phyloP scores from a whole-genome alignment of 2,888 invertebrate genomes.

The Scaptomyza cyrtandrae region DNA sequence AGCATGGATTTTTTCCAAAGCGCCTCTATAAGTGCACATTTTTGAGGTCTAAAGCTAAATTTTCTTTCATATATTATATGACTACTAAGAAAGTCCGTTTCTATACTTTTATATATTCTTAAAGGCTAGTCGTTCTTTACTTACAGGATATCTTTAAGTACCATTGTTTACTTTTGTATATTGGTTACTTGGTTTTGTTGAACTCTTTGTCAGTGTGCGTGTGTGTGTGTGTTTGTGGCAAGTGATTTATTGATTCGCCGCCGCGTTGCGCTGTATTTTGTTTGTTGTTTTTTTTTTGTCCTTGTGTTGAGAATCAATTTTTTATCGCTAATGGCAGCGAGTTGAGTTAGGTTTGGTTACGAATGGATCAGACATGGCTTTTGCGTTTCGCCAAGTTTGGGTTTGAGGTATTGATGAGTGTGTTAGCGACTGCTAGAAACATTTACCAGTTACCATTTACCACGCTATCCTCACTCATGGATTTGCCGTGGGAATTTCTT shows the following conservation, averaged over 20 bases:
- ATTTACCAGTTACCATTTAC: slow-evolving; percentile 49
- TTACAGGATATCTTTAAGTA: slow-evolving; percentile 5
- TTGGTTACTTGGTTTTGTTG: slow-evolving; percentile 44
- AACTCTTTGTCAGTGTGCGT: slow-evolving; percentile 48
- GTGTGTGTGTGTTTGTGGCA: slow-evolving; percentile 54
- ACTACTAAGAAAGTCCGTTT: too few relatives aligned
- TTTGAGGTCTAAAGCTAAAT: too few relatives aligned
- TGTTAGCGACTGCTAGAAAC: slow-evolving; percentile 64
- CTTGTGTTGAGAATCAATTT: slow-evolving; percentile 58
- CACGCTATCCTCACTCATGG: slow-evolving; percentile 54
- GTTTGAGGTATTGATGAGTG: slow-evolving; percentile 62
- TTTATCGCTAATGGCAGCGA: slow-evolving; percentile 69
- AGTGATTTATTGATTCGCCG: slow-evolving; percentile 73
- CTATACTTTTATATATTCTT: too few relatives aligned
- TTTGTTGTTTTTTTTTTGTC: neutral
- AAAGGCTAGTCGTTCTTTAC: too few relatives aligned
- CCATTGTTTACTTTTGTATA: slow-evolving; percentile 13
- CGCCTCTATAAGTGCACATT: too few relatives aligned
- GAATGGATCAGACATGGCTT: slow-evolving; percentile 41
- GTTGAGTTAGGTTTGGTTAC: slow-evolving; percentile 64
- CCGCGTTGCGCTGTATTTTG: neutral
- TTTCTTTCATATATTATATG: too few relatives aligned
- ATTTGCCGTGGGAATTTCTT: slow-evolving; percentile 77
- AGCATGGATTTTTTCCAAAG: too few relatives aligned
- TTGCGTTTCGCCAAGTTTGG: slow-evolving; percentile 1